Evolutionary conservation across 1,140 invertebrate species (phyloP).

Genomic region (Drosophila yakuba): DNA sequence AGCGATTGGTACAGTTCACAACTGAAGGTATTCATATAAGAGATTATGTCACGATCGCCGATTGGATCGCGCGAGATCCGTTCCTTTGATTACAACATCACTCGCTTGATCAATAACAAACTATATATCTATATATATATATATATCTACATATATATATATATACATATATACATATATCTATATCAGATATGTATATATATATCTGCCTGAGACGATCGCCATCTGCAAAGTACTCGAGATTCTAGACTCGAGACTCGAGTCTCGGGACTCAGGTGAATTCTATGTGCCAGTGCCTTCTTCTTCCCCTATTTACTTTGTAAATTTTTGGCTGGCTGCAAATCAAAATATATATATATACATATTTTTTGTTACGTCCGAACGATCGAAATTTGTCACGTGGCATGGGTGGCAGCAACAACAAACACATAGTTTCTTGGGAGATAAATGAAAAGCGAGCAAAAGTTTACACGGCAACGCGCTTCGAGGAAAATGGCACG

Average conservation of each 20-base stretch:
- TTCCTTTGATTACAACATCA: constrained; percentile 42
- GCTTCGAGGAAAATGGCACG: constrained; percentile 22
- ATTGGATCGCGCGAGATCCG: constrained; percentile 33
- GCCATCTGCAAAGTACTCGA: constrained; percentile 33
- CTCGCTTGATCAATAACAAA: constrained; percentile 39
- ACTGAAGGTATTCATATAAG: constrained; percentile 32
- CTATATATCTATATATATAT: constrained; percentile 15
- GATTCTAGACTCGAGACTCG: constrained; percentile 14
- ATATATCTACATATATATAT: background rate
- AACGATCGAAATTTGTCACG: constrained; percentile 52
- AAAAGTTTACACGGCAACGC: constrained; percentile 50
- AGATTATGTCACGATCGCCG: constrained; percentile 39
- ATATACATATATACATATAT: constrained; percentile 2
- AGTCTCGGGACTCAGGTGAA: constrained; percentile 42
- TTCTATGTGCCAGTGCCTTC: constrained; percentile 2
- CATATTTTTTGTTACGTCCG: constrained; percentile 24
- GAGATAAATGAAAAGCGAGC: constrained; percentile 5
- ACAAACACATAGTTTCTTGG: constrained; percentile 3
- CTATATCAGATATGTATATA: too few species aligned
- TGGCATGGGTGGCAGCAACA: constrained; percentile 24
- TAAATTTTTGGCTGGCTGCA: constrained; percentile 47
- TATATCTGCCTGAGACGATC: constrained; percentile 8
- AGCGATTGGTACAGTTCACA: constrained; percentile 22
- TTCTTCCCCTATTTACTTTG: constrained; percentile 35
- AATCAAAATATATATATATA: constrained; percentile 38